Evolutionary conservation across 2,113 vertebrate genomes (phyloP).

Genomic region (Rhodinocichla rosea): DNA sequence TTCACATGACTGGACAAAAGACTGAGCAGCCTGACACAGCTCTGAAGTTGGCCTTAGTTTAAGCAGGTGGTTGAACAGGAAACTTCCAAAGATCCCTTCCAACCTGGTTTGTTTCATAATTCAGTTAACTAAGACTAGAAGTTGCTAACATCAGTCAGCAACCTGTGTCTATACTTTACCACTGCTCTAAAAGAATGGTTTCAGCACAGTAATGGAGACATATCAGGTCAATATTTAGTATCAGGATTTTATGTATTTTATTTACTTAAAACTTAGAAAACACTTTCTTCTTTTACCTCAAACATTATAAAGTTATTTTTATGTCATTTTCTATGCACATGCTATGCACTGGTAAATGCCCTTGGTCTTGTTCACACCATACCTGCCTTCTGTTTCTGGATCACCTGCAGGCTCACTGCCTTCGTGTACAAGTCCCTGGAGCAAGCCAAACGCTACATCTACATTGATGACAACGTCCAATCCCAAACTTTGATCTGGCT

Average conservation of each 20-base stretch:
- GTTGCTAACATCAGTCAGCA: neutral
- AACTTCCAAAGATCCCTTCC: neutral
- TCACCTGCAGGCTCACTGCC: conserved; percentile 58
- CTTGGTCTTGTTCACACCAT: neutral
- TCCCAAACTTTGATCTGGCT: conserved; percentile 61
- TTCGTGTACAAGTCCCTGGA: conserved; percentile 64
- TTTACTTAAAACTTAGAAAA: neutral
- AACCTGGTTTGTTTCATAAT: neutral
- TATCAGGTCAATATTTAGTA: neutral
- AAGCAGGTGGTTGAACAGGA: neutral
- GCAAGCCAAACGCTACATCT: conserved; percentile 40
- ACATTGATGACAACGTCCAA: conserved; percentile 50
- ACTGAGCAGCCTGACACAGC: neutral
- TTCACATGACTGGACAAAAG: neutral
- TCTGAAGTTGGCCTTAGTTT: neutral
- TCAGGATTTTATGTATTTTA: neutral
- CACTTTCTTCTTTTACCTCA: neutral
- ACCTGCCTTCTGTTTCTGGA: neutral
- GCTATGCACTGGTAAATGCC: neutral
- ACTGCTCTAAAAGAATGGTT: neutral
- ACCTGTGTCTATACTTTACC: neutral
- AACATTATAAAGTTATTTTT: neutral
- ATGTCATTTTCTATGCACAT: neutral
- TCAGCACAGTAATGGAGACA: neutral
- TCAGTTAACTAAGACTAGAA: neutral